Evolutionary conservation across 2,888 invertebrate genomes (phyloP), one percentile per base, ranked within the genome.

Genomic region (Cheilosia variabilis): DNA sequence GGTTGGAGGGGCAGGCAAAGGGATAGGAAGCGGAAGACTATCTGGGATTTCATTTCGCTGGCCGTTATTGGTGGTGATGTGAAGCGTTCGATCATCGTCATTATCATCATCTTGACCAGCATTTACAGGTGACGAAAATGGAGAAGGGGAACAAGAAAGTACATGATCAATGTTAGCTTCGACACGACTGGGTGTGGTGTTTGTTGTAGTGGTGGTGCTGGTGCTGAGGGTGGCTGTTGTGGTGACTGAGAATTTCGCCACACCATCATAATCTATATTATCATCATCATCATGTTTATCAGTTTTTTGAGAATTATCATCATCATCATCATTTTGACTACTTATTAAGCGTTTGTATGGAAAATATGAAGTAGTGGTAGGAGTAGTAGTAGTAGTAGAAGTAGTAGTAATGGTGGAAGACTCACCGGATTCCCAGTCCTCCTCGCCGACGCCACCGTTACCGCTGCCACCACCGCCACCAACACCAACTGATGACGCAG

Each of bases 371-470:
- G 81, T 81, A 86, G 87, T 87, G 87, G 87, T 88, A 88, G 80
- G 87, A 77, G 87, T 87, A 86, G 88, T 82, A 76, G 88, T 87
- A 88, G 88, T 88, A 88, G 86, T 63, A 84, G 79, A 53, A 76
- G 83, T 82, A 78, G 71, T 66, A 82, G 75, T 88, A 88, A 87
- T 88, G 87, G 76, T 88, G 87, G 87, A 88, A 87, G 89, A 92
- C 92, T 92, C 91, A 92, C 92, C 92, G 89, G 92, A 92, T 91
- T 92, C 92, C 92, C 92, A 92, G 89, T 91, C 92, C 89, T 91
- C 92, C 87, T 91, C 88, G 86, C 79, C 87, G 75, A 24, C 88
- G 83, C 79, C 88, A 87, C 83, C 87, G 82, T 17, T 45, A 1
- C 88, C 89, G 79, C 76, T 87, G 87, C 83, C 87, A 79, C 60